phyloP scores from a whole-genome alignment of 2,888 invertebrate genomes.

The Tipula lateralis region DNA sequence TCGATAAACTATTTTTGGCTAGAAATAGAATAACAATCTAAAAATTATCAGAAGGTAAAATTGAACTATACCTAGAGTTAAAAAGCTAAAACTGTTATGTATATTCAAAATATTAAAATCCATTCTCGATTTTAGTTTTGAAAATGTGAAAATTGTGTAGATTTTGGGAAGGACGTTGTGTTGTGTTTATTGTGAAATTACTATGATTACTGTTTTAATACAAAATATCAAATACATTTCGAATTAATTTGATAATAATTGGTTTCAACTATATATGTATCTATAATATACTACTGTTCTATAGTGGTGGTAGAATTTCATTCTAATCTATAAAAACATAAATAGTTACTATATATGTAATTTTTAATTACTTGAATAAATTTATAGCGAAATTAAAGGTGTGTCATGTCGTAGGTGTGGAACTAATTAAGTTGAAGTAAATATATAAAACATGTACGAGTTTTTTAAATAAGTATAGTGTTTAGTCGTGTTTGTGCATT shows the following conservation, averaged over 20 bases:
- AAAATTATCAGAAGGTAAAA: not conserved
- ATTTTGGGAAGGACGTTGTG: not conserved
- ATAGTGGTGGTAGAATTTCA: not conserved
- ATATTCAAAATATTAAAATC: not conserved
- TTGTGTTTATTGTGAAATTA: not conserved
- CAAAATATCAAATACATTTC: not conserved
- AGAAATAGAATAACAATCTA: not conserved
- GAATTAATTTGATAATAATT: not conserved
- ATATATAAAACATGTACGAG: not conserved
- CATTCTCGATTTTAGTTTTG: not conserved
- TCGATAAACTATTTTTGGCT: not conserved
- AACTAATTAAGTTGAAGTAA: not conserved
- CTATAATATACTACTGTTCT: too few species aligned
- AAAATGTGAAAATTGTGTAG: not conserved
- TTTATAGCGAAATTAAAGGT: not conserved
- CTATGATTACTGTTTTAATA: not conserved
- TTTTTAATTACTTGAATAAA: not conserved
- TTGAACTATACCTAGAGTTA: not conserved
- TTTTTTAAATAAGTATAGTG: not conserved
- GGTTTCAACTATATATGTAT: not conserved
- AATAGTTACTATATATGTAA: not conserved
- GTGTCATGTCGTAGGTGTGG: not conserved
- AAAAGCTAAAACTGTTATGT: not conserved
- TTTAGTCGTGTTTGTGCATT: not conserved
- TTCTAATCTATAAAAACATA: not conserved